Evolutionary conservation across 1,140 invertebrate genomes (phyloP).

Genomic region (Adoxophyes honmai): DNA sequence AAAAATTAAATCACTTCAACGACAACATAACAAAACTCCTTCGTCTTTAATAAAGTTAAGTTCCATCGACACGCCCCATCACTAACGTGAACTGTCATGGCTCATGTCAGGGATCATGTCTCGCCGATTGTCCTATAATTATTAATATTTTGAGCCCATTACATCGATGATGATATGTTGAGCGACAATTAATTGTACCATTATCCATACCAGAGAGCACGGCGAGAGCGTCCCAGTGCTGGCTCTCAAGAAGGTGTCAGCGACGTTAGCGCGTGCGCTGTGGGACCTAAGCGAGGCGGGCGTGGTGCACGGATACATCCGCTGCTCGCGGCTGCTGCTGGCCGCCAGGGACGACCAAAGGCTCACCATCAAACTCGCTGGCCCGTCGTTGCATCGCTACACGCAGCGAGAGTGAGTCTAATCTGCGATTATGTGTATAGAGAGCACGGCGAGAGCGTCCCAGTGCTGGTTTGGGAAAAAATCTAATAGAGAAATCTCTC

Average conservation of each 20-base stretch:
- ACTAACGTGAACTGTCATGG: too few species aligned
- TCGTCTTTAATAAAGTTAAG: too few species aligned
- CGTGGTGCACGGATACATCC: conserved; percentile 90
- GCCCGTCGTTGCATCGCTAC: conserved; percentile 83
- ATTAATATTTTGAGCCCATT: too few species aligned
- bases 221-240: conserved; percentile 79
- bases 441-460: conserved; percentile 76
- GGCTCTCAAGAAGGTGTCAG: conserved; percentile 88
- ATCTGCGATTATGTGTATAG: conserved; percentile 18
- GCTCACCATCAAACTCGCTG: conserved; percentile 87
- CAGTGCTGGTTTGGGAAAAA: conserved; percentile 80
- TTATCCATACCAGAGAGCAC: conserved; percentile 55
- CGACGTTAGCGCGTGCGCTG: conserved; percentile 86
- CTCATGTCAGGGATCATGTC: too few species aligned
- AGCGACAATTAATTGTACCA: not conserved
- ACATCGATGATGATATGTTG: not conserved
- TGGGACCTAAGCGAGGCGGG: conserved; percentile 89
- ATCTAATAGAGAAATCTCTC: too few species aligned
- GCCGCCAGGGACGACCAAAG: conserved; percentile 80
- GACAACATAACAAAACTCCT: too few species aligned
- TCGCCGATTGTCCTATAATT: too few species aligned
- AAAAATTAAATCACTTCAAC: too few species aligned
- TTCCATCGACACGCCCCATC: too few species aligned
- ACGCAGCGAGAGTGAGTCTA: conserved; percentile 80
- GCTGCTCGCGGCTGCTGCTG: conserved; percentile 90